phyloP scores from a whole-genome alignment of 2,113 vertebrate genomes.

The Embiotoca jacksoni region DNA sequence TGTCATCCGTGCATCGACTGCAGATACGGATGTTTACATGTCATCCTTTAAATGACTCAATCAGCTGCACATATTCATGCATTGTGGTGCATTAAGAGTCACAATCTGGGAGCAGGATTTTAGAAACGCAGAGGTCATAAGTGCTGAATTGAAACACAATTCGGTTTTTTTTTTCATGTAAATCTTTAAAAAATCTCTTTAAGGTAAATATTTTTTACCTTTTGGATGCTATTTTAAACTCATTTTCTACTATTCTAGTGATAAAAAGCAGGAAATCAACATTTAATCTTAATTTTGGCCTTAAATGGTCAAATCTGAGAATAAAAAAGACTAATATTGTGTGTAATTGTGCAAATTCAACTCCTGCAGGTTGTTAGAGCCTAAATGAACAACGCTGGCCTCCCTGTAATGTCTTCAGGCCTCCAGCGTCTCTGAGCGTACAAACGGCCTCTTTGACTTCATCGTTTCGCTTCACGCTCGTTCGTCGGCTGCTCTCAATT shows the following conservation, averaged over 20 bases:
- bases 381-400: too few species aligned
- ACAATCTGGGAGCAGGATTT: neutral
- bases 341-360: too few species aligned
- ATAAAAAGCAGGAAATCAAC: too few species aligned
- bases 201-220: too few species aligned
- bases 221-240: too few species aligned
- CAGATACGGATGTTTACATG: neutral
- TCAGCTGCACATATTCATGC: neutral
- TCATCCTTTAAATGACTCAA: neutral
- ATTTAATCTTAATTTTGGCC: too few species aligned
- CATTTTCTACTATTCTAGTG: too few species aligned
- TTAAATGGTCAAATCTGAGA: too few species aligned
- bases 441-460: slow-evolving; percentile 23
- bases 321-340: too few species aligned
- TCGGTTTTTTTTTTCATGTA: neutral
- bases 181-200: neutral
- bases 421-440: slow-evolving; percentile 7
- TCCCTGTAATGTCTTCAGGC: neutral
- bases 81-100: neutral
- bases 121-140: neutral
- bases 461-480: neutral
- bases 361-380: too few species aligned
- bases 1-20: neutral
- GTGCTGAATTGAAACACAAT: neutral
- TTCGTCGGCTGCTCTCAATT: slow-evolving; percentile 10